A percentile compares a stretch with the other conserved stretches of the same genome.
These are phyloP conservation scores for Naja naja DNA, from an alignment of 2,113 vertebrate genomes.

Conservation along the genomic window DNA sequence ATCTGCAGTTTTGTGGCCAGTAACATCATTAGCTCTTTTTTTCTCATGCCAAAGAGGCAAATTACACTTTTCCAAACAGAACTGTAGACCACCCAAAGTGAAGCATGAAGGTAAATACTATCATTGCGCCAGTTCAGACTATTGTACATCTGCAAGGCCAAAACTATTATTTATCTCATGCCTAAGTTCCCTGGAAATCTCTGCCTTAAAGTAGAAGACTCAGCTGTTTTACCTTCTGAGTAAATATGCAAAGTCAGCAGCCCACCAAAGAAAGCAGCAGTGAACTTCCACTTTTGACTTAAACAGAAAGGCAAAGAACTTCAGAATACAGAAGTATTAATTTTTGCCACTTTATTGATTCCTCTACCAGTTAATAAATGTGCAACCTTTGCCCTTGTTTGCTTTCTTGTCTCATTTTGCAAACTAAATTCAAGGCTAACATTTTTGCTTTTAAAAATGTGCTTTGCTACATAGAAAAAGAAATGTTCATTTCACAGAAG, in stretches of 20 bases:
- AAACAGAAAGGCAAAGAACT: slow-evolving; percentile 14
- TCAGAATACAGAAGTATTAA: background rate
- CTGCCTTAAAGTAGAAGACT: slow-evolving; percentile 25
- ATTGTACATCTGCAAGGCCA: slow-evolving; percentile 34
- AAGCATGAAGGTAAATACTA: slow-evolving; percentile 49
- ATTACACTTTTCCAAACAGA: slow-evolving; percentile 43
- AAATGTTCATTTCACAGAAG: slow-evolving; percentile 2
- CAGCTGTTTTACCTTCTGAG: background rate
- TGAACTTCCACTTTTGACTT: background rate
- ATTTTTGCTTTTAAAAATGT: slow-evolving; percentile 2
- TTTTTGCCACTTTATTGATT: slow-evolving; percentile 1
- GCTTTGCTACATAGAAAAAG: background rate
- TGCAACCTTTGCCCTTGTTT: too few species aligned
- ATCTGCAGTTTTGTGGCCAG: slow-evolving; percentile 31
- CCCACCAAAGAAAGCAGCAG: background rate
- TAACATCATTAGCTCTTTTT: slow-evolving; percentile 7
- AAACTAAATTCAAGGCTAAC: background rate
- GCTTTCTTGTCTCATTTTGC: background rate
- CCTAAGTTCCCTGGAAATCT: slow-evolving; percentile 36
- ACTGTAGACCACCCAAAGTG: slow-evolving; percentile 54
- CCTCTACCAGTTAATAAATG: background rate
- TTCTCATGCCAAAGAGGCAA: slow-evolving; percentile 31
- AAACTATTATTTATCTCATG: slow-evolving; percentile 41
- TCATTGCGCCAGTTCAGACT: slow-evolving; percentile 51
- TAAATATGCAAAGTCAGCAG: slow-evolving; percentile 26